These are phyloP conservation scores for Smithornis capensis DNA, from an alignment of 2,113 vertebrate genomes.

Conservation along the genomic window DNA sequence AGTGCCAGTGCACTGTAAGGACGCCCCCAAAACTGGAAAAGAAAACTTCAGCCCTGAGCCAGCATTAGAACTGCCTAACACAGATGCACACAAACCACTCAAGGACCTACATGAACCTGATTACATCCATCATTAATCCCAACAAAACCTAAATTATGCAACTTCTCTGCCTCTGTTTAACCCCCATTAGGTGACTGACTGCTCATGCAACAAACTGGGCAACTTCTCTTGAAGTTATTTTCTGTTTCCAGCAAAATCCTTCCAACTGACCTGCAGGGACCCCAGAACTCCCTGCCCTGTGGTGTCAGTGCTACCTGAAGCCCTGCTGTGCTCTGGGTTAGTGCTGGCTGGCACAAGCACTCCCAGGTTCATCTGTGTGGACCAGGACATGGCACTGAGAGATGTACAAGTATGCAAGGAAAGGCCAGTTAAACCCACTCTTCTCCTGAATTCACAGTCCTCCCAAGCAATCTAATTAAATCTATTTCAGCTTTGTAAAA, in stretches of 20 bases:
- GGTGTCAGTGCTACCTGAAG: neutral
- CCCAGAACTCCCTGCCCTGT: neutral
- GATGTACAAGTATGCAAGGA: neutral
- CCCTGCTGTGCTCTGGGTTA: neutral
- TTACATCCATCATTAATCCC: neutral
- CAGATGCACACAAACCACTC: neutral
- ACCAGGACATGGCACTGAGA: neutral
- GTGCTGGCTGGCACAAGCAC: neutral
- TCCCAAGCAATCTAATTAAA: neutral
- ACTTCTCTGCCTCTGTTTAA: neutral
- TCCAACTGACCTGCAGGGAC: neutral
- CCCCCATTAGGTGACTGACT: neutral
- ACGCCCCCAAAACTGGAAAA: neutral
- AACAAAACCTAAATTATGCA: neutral
- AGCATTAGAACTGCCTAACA: neutral
- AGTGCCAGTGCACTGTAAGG: slow-evolving; percentile 57
- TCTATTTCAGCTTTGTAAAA: neutral
- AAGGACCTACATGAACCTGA: neutral
- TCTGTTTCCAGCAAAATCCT: neutral
- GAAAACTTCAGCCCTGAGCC: neutral
- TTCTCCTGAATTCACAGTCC: neutral
- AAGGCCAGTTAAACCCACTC: neutral
- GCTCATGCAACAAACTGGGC: neutral
- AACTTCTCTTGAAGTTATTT: neutral
- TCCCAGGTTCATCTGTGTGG: neutral